A percentile compares a stretch with the other conserved stretches of the same genome.
These are phyloP conservation scores for Sarcophaga bullata DNA, from an alignment of 1,140 invertebrate genomes.

Conservation along the genomic window DNA sequence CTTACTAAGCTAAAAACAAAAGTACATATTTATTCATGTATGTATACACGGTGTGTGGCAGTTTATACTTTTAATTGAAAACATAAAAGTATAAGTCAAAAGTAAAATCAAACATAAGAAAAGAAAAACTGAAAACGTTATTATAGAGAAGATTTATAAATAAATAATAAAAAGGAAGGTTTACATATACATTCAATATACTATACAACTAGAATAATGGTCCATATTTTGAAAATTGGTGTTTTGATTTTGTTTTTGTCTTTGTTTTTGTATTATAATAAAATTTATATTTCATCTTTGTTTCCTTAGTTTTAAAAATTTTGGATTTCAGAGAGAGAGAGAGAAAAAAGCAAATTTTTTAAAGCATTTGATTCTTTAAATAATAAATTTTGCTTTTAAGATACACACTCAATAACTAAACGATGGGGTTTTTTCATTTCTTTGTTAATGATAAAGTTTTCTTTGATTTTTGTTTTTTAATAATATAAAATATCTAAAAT, in stretches of 20 bases:
- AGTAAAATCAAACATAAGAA: not conserved
- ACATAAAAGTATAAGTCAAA: not conserved
- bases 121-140: not conserved
- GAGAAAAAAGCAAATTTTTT: not conserved
- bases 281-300: no score
- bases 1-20: not conserved
- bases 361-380: not conserved
- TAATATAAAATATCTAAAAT: no score
- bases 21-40: not conserved
- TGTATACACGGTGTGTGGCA: not conserved
- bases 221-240: no score
- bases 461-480: no score
- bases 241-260: no score
- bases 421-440: conserved; percentile 32
- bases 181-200: no score
- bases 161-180: no score
- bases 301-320: no score
- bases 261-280: no score
- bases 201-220: no score
- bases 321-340: no score
- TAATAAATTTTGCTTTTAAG: not conserved
- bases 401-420: conserved; percentile 10
- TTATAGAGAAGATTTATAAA: no score
- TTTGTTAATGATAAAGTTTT: not conserved
- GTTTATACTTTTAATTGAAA: conserved; percentile 5